Evolutionary conservation across 2,113 vertebrate genomes (phyloP).

Genomic region (Halichoeres trimaculatus): DNA sequence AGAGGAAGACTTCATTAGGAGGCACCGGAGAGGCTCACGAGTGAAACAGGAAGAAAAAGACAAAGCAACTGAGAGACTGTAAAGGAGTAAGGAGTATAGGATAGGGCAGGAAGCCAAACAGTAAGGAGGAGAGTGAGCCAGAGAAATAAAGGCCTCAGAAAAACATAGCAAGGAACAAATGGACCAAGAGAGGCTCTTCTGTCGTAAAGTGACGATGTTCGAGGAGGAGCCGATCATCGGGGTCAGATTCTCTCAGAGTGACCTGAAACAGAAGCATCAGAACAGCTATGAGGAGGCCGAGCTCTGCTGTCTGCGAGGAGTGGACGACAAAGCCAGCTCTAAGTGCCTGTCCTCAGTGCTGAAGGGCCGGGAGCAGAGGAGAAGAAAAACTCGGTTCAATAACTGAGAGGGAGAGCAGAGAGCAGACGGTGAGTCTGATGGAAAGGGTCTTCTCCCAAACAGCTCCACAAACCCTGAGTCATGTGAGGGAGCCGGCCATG

Average conservation of each 20-base stretch:
- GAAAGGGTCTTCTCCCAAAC: not conserved
- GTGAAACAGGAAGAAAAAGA: not conserved
- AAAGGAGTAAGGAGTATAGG: not conserved
- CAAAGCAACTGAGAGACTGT: not conserved
- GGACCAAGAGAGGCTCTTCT: not conserved
- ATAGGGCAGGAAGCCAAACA: not conserved
- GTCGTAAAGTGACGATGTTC: not conserved
- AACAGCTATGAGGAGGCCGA: not conserved
- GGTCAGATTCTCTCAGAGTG: not conserved
- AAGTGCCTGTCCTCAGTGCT: not conserved
- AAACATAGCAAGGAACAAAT: not conserved
- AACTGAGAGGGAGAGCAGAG: not conserved
- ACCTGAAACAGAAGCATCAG: not conserved
- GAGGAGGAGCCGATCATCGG: not conserved
- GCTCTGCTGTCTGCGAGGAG: not conserved
- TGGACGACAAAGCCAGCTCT: not conserved
- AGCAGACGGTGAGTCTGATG: not conserved
- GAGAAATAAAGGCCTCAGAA: no score
- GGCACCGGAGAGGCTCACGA: not conserved
- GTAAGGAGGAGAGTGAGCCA: no score
- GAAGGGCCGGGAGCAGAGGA: not conserved
- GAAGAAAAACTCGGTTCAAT: not conserved
- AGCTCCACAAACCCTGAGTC: not conserved
- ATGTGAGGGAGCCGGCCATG: not conserved
- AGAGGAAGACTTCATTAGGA: not conserved